Evolutionary conservation across 1,140 invertebrate species (phyloP).

Genomic region (Varroa destructor): DNA sequence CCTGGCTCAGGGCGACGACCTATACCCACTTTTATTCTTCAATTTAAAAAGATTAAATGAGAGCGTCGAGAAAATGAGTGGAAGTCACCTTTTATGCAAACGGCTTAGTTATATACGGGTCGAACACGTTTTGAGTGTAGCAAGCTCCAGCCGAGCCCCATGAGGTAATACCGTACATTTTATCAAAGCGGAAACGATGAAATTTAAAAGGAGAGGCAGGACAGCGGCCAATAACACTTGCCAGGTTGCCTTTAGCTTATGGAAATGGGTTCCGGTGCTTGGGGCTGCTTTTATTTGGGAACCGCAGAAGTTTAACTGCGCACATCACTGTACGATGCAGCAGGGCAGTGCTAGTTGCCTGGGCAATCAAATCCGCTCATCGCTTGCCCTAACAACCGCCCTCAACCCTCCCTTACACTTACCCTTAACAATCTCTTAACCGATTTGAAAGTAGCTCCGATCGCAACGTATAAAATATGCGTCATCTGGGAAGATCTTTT

Average conservation of each 20-base stretch:
- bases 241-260: background rate
- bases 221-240: background rate
- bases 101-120: background rate
- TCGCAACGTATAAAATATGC: background rate
- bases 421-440: background rate
- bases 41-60: background rate
- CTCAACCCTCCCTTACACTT: background rate
- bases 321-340: slow-evolving; percentile 1
- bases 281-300: background rate
- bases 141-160: background rate
- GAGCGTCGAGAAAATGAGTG: background rate
- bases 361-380: background rate
- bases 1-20: slow-evolving; percentile 1
- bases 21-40: background rate
- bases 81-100: background rate
- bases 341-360: background rate
- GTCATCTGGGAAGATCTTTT: background rate
- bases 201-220: background rate
- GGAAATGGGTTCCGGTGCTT: slow-evolving; percentile 3
- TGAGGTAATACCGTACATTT: background rate
- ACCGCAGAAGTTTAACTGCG: background rate
- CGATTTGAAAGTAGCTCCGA: background rate
- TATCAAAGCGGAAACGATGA: background rate
- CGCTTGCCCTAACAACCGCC: background rate
- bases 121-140: background rate